Evolutionary conservation across 2,797 vertebrate genomes (phyloP), one percentile per base, ranked within the genome.

Genomic region (Iguana delicatissima): DNA sequence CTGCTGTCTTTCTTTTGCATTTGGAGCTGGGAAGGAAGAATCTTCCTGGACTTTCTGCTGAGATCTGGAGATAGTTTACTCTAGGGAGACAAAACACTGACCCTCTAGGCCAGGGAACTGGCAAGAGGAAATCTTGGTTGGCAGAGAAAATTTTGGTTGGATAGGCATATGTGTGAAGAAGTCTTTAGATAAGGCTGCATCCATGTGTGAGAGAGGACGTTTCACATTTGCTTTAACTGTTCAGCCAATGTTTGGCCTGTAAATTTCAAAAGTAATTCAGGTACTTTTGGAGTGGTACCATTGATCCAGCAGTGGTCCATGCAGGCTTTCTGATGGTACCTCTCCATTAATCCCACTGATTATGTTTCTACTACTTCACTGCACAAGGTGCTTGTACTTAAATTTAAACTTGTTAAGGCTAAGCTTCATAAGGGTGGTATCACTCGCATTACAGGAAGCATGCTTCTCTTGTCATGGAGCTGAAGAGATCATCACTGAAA

Each of bases 341-440:
- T 74, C n/a, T 20, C 20, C 7, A 20, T 46, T 46, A 64, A 42
- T 26, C 14, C 57, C 64, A 1, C n/a, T 38, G 16, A 83, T 62
- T 42, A 46, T 62, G 42, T 16, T 46, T 84, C 42, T 84, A 24
- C 62, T 14, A 32, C 26, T 14, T 2, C 38, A 67, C 26, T 16
- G 50, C 46, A 69, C 16, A 77, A 3, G 67, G 16, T 0, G 85
- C 4, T 1, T 29, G 0, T 9, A 35, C 52, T 46, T 24, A 29
- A n/a, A n/a, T 29, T 12, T 35, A 69, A 0, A 29, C 9, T 2
- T 38, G 0, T 26, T 74, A 64, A 18, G 24, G 52, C 38, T 76
- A 76, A 38, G 62, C 62, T 64, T 42, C 73, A 38, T 76, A 76
- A 76, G 38, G 35, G 35, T 64, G 62, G 62, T 1, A 64, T 62